A percentile compares a stretch with the other conserved stretches of the same genome.
phyloP scores from a whole-genome alignment of 2,888 invertebrate genomes.

The Belgica antarctica region DNA sequence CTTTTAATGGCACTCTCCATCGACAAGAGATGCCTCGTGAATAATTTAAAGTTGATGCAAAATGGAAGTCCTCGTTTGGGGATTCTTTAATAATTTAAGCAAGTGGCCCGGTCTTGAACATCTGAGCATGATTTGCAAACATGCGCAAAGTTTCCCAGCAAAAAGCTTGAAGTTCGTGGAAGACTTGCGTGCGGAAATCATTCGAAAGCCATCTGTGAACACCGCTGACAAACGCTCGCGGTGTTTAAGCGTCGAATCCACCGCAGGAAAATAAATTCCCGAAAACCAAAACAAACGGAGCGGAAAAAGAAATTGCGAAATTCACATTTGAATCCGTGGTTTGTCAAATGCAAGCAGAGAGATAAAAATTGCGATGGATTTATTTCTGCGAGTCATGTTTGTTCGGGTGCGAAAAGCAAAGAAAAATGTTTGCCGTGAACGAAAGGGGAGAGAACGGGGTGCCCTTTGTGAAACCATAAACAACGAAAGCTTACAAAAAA shows the following conservation, averaged over 20 bases:
- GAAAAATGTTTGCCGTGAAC: background rate
- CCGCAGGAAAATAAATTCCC: background rate
- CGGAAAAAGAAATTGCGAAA: background rate
- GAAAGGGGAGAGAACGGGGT: background rate
- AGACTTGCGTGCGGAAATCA: background rate
- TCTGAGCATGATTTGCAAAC: background rate
- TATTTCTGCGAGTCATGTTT: background rate
- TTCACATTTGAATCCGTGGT: background rate
- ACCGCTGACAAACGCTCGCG: too few species aligned
- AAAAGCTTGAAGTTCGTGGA: background rate
- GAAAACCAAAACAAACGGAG: too few species aligned
- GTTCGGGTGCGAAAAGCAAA: background rate
- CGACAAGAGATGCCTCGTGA: background rate
- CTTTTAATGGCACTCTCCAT: conserved; percentile 28
- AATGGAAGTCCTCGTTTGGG: background rate
- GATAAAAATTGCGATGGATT: conserved; percentile 15
- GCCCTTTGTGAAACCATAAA: conserved; percentile 6
- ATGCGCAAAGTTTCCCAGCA: conserved; percentile 5
- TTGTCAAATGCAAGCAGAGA: background rate
- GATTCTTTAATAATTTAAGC: conserved; percentile 11
- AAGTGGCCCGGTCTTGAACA: background rate
- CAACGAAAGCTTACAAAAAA: conserved; percentile 9
- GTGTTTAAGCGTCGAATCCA: background rate
- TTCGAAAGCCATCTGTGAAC: too few species aligned
- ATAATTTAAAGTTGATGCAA: conserved; percentile 39